Conservation (phyloP, 2,888 invertebrate genomes). For the Diaphora mendica region DNA sequence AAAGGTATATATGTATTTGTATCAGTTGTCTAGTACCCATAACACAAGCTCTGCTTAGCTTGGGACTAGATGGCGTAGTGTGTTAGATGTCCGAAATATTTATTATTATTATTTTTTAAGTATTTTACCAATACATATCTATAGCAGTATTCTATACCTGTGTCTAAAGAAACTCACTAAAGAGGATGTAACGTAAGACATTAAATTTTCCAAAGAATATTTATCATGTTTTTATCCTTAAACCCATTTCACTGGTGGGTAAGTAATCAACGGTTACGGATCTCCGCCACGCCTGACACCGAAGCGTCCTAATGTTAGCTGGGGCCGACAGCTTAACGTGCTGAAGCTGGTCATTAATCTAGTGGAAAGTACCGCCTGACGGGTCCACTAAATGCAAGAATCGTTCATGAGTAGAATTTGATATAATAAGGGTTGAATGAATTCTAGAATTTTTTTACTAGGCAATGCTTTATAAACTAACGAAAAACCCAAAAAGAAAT, state of each 20-base stretch:
- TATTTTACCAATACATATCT: background rate
- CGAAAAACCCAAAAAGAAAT: background rate
- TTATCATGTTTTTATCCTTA: slow-evolving; percentile 29
- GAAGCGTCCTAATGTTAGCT: slow-evolving; percentile 45
- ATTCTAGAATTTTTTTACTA: background rate
- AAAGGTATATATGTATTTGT: too few relatives aligned
- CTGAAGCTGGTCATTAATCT: slow-evolving; percentile 48
- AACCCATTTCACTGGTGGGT: slow-evolving; percentile 37
- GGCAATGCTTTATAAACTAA: background rate
- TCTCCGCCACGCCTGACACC: slow-evolving; percentile 40
- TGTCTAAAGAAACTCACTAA: background rate
- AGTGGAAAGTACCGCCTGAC: slow-evolving; percentile 47
- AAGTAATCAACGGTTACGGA: slow-evolving; percentile 46
- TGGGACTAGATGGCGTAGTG: too few relatives aligned
- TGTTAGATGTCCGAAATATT: too few relatives aligned
- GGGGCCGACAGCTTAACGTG: slow-evolving; percentile 49
- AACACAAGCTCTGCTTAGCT: too few relatives aligned
- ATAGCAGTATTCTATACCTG: background rate
- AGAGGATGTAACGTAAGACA: background rate
- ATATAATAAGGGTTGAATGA: background rate
- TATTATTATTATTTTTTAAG: too few relatives aligned
- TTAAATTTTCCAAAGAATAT: slow-evolving; percentile 12
- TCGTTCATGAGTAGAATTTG: slow-evolving; percentile 9
- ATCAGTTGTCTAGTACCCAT: too few relatives aligned
- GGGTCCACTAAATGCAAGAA: slow-evolving; percentile 38